A percentile compares a stretch with the other conserved stretches of the same genome.
Conservation (phyloP, 1,140 invertebrate genomes). For the Dendroctonus ponderosae region DNA sequence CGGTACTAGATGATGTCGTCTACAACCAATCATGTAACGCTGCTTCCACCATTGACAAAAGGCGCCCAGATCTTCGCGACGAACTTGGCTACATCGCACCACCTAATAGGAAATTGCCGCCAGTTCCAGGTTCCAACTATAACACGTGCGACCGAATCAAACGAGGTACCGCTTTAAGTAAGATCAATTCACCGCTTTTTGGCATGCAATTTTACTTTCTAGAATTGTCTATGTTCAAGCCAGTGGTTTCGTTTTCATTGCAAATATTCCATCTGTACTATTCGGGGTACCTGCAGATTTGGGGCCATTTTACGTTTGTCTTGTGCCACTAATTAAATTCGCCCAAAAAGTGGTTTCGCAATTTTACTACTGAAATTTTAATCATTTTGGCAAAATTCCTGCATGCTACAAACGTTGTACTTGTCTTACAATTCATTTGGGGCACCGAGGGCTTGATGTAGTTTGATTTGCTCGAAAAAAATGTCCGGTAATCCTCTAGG, state of each 20-base stretch:
- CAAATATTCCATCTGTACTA: slow-evolving; percentile 7
- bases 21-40: slow-evolving; percentile 78
- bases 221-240: slow-evolving; percentile 18
- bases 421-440: too few species aligned
- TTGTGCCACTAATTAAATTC: too few species aligned
- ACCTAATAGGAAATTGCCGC: slow-evolving; percentile 85
- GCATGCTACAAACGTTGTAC: too few species aligned
- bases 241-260: slow-evolving; percentile 18
- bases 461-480: slow-evolving; percentile 5
- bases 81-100: slow-evolving; percentile 90
- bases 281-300: too few species aligned
- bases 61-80: slow-evolving; percentile 77
- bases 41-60: slow-evolving; percentile 79
- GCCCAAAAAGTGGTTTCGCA: too few species aligned
- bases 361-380: too few species aligned
- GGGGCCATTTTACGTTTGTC: too few species aligned
- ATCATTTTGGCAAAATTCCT: too few species aligned
- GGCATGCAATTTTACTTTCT: slow-evolving; percentile 38
- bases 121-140: slow-evolving; percentile 88
- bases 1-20: slow-evolving; percentile 76
- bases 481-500: slow-evolving; percentile 5
- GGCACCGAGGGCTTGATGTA: neutral
- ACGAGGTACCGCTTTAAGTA: slow-evolving; percentile 86
- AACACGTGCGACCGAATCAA: slow-evolving; percentile 92
- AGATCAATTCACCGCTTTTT: slow-evolving; percentile 55